Base-by-base conservation (phyloP, 2,888 invertebrate species). In the Ophioninae sp. region DNA sequence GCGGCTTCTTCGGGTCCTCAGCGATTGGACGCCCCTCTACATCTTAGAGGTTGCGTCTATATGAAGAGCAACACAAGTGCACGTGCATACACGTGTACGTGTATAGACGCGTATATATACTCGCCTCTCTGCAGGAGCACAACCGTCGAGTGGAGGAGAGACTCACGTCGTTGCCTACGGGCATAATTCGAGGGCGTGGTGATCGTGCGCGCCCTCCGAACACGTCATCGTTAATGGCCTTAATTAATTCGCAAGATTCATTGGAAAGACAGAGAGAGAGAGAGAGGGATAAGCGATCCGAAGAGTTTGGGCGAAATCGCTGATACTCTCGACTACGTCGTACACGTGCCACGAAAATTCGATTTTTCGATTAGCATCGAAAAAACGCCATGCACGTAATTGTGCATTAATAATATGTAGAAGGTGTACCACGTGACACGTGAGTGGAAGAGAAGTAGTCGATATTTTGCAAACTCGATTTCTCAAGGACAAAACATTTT, bases 121-220 rank as follows among this genome's bases (percentile, higher is more conserved):
- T 51, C 71, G 51, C 74, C 65, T 73, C 65, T 65, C 58, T 10
- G 22, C 37, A 20, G 20, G 65, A n/a, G 58, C 39, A 22, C 71
- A 51, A 59, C 51, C 51, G 67, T 67, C 67, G 73, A 75, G 61
- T 71, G 73, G 65, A 79, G 67, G 76, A 78, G 81, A 59, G 73
- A 74, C 68, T 77, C 61, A 68, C 61, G 68, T 65, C 79, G 82
- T 82, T 69, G 84, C 84, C 84, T 76, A 69, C 82, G 82, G 84
- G 82, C 81, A 84, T 85, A 84, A 84, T 85, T 85, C 82, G 84
- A 82, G 76, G 85, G 85, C 85, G 85, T 85, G 85, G 85, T 81
- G 78, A 77, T 68, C 76, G 84, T 77, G 79, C 72, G 82, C 84
- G 44, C 81, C 79, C 82, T 81, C 82, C 78, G 84, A 84, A 82